Base-by-base conservation (phyloP, 2,113 vertebrate genomes). In the Condylura cristata region DNA sequence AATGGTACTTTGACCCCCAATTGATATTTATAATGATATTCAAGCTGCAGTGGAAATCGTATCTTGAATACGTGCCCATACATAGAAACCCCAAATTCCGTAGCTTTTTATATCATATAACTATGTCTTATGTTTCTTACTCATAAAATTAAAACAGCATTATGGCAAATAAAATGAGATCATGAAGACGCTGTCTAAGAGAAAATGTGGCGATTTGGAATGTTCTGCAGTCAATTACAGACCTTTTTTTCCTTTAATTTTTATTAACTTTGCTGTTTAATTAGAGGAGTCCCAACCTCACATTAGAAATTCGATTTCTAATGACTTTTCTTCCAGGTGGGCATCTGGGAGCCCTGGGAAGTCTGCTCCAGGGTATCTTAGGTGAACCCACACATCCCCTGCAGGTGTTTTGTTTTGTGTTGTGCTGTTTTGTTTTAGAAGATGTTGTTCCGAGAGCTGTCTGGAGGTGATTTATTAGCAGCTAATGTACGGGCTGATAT, bases 391-490 rank as follows among this genome's bases (percentile, higher is more conserved):
- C 86, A 93, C 94, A 51, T 70, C 89, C 95, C 93, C 88, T 88
- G 70, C 6, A 17, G 53, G 83, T 95, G 28, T 71, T 95, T 60
- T 90, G 90, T 95, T 98, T 97, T 32, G 91, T n/a, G 85, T 72
- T 82, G 74, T 89, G 95, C 96, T 26, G 11, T 95, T 96, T 94
- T 97, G 16, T 95, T 37, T 86, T n/a, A 37, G 72, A n/a, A 95
- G 96, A 92, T 97, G 75, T 97, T 80, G 86, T 96, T 96, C 96
- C 94, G 95, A 97, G 88, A 94, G 66, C 71, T 0, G 68, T 66
- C 44, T 16, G 2, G 88, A 85, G 96, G 93, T 92, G 95, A 98
- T 98, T 97, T 97, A 97, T 98, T 97, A 97, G 86, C 84, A 89
- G 95, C 95, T 95, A 97, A 87, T 0, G 34, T 97, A 86, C 63